Base-by-base conservation (phyloP, 2,888 invertebrate genomes). In the Teleogryllus oceanicus region DNA sequence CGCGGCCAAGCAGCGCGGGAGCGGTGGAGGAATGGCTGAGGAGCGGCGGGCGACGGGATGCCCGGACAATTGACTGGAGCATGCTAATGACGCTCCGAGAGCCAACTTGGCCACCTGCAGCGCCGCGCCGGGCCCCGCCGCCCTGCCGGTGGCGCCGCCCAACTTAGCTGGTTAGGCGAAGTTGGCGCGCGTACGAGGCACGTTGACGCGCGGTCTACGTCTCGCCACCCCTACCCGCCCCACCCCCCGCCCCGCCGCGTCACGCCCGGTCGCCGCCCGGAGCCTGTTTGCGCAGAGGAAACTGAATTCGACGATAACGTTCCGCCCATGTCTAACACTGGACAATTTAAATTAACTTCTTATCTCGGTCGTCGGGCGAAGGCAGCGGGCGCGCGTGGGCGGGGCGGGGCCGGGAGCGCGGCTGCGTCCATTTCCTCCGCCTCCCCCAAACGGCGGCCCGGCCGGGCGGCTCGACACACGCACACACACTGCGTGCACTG, bases 271-370 rank as follows among this genome's bases (percentile, higher is more conserved):
- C 37, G 37, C 8, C 37, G 37, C 37, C 37, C 37, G 37, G 37
- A 8, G 8, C 62, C 62, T 62, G 62, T 13, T 62, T 62, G 62
- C 62, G 62, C n/a, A 62, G 62, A 13, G 62, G 62, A 62, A 62
- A 62, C 62, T 62, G 62, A 62, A 62, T 62, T 62, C 62, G 16
- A 18, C 62, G 62, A 62, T 62, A 62, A 62, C 62, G 62, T 62
- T 62, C 62, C 4, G 4, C 62, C 62, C 62, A 62, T 62, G 62
- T 62, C 62, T 62, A 62, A 62, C 62, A 62, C 62, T 13, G 16
- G 62, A 62, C 62, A 62, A 62, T 62, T 62, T 16, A 62, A 62
- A 62, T 62, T 62, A 62, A 62, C 62, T 62, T 62, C 62, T 62
- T 62, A 62, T 62, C 62, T 37, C 37, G 37, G 62, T 13, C 62